Conservation (phyloP, 2,797 vertebrate genomes). For the Spinus pinus region DNA sequence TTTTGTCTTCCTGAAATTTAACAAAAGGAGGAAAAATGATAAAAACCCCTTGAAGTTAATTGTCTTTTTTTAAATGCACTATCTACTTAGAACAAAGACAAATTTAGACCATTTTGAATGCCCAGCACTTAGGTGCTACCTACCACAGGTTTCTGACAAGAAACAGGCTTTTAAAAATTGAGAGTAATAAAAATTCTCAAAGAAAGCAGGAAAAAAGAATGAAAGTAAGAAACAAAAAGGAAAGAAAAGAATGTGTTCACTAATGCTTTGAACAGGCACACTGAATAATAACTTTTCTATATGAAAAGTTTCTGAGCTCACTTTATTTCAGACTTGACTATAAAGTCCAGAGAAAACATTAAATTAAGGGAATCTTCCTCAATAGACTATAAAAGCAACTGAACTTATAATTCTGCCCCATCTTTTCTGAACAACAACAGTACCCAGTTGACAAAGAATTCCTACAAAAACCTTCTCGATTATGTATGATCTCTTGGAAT, state of each 20-base stretch:
- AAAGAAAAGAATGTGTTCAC: not conserved
- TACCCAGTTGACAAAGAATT: not conserved
- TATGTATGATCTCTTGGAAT: not conserved
- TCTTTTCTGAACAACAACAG: not conserved
- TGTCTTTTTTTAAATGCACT: not conserved
- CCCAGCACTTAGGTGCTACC: fast-evolving
- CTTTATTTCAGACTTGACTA: not conserved
- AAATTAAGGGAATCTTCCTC: not conserved
- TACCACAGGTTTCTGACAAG: not conserved
- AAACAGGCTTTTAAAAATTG: not conserved
- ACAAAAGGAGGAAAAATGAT: not conserved
- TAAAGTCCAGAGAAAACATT: not conserved
- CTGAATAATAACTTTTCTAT: not conserved
- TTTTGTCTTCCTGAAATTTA: not conserved
- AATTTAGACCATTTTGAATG: not conserved
- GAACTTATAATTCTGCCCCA: not conserved
- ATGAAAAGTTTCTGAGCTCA: not conserved
- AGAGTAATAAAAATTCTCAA: not conserved
- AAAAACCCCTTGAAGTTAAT: fast-evolving
- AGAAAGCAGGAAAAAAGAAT: not conserved
- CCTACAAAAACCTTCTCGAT: not conserved
- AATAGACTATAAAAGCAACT: not conserved
- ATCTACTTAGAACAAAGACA: not conserved
- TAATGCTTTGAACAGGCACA: not conserved
- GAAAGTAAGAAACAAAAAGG: not conserved